Evolutionary conservation across 2,113 vertebrate species (phyloP), one percentile per base, ranked within the genome.

Genomic region (Nesoenas mayeri): DNA sequence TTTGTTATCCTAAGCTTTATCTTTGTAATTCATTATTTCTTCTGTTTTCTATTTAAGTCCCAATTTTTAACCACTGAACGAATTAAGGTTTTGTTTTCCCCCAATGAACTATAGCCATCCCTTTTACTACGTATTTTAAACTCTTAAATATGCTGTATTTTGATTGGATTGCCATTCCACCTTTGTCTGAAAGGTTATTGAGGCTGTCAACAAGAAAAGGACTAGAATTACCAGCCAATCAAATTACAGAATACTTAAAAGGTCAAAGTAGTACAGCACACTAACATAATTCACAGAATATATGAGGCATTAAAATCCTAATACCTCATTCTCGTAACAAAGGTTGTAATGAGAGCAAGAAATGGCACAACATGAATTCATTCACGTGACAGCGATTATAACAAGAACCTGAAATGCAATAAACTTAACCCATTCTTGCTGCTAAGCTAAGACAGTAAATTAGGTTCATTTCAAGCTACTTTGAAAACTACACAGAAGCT

Each of bases 291-390:
- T 97, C 73, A 96, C 47, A 72, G 93, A 96, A 92, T 96, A 91
- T 94, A 96, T 96, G 95, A 97, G 93, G 92, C 95, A 94, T 97
- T 97, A 97, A 97, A 97, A 97, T 95, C 82, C 93, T 96, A 95
- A 93, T 92, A 93, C 67, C 80, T 88, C 82, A 97, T 86, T 96
- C 95, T 96, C 42, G 93, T 96, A 95, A 93, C 89, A 97, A 97
- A 94, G 96, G 86, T 97, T 97, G 96, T 96, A 97, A 97, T 97
- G 97, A 97, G 89, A 97, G 91, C 69, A 97, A 95, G 91, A 89
- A 96, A 96, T 95, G 77, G 73, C 95, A 97, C 65, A 97, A 96
- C 93, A 96, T 93, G 80, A 97, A 93, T 96, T 96, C 85, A 57
- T 93, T 97, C 88, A 94, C n/a, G 17, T 94, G 91, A 77, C 82